Evolutionary conservation across 2,113 vertebrate genomes (phyloP).

Genomic region (Sylvietta virens): DNA sequence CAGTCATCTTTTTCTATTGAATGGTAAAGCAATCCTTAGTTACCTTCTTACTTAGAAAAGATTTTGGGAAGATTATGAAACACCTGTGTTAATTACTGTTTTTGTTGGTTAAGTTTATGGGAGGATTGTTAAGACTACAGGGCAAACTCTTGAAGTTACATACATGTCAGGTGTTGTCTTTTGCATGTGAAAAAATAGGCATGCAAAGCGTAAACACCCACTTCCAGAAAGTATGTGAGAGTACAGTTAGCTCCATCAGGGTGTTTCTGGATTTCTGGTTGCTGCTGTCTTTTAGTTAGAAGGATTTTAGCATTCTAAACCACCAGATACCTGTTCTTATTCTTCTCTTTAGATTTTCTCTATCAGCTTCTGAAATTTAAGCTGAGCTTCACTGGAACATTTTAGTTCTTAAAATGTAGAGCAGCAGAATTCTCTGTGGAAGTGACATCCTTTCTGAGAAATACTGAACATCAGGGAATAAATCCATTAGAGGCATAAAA

Average conservation of each 20-base stretch:
- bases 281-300: neutral
- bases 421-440: slow-evolving; percentile 43
- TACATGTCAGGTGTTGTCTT: neutral
- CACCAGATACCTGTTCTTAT: neutral
- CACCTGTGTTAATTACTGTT: slow-evolving; percentile 25
- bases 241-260: neutral
- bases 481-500: neutral
- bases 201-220: neutral
- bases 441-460: slow-evolving; percentile 44
- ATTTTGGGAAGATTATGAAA: slow-evolving; percentile 1
- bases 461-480: neutral
- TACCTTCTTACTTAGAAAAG: slow-evolving; percentile 28
- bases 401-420: slow-evolving; percentile 30
- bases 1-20: neutral
- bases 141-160: neutral
- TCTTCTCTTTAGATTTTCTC: neutral
- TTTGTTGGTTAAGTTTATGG: slow-evolving; percentile 30
- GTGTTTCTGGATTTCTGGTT: neutral
- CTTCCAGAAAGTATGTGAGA: neutral
- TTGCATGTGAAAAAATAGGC: neutral
- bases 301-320: neutral
- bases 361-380: neutral
- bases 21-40: neutral
- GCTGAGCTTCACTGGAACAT: neutral
- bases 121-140: neutral